These are phyloP conservation scores for Zosterops lateralis DNA, from an alignment of 2,113 vertebrate species.

Conservation along the genomic window DNA sequence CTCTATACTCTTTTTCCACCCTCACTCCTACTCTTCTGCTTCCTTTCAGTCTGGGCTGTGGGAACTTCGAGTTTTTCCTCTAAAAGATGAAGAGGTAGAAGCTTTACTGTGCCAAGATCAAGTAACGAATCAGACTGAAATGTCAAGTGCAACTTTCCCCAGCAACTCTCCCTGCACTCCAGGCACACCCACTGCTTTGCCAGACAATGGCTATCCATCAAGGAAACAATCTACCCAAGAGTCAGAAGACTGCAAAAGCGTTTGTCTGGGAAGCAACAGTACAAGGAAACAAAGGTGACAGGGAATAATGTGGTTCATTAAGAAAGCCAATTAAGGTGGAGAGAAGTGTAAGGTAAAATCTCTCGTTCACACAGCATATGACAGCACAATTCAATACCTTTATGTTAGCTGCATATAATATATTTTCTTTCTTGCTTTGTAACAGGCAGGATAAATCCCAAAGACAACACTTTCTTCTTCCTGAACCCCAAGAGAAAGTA, in stretches of 20 bases:
- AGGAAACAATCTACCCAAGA: conserved; percentile 45
- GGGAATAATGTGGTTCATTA: conserved; percentile 58
- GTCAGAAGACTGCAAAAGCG: conserved; percentile 46
- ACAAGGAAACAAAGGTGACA: conserved; percentile 77
- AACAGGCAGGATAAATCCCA: conserved; percentile 65
- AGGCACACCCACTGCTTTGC: background rate
- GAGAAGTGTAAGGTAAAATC: conserved; percentile 52
- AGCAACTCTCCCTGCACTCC: conserved; percentile 36
- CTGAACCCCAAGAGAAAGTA: conserved; percentile 68
- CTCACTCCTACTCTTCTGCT: conserved; percentile 13
- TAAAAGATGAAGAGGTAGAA: conserved; percentile 71
- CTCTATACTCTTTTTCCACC: background rate
- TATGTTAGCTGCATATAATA: conserved; percentile 43
- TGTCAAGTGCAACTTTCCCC: conserved; percentile 35
- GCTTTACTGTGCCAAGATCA: conserved; percentile 67
- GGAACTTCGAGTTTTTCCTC: conserved; percentile 77
- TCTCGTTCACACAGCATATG: conserved; percentile 33
- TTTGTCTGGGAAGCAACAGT: conserved; percentile 59
- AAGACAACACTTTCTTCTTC: conserved; percentile 65
- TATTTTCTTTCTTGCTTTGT: conserved; percentile 61
- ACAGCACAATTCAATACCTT: conserved; percentile 53
- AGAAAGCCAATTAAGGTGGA: conserved; percentile 58
- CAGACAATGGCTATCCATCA: conserved; percentile 36
- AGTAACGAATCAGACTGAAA: conserved; percentile 34
- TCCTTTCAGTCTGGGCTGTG: conserved; percentile 74